These are phyloP conservation scores for Bradypus variegatus DNA, from an alignment of 2,797 vertebrate genomes.

Conservation along the genomic window DNA sequence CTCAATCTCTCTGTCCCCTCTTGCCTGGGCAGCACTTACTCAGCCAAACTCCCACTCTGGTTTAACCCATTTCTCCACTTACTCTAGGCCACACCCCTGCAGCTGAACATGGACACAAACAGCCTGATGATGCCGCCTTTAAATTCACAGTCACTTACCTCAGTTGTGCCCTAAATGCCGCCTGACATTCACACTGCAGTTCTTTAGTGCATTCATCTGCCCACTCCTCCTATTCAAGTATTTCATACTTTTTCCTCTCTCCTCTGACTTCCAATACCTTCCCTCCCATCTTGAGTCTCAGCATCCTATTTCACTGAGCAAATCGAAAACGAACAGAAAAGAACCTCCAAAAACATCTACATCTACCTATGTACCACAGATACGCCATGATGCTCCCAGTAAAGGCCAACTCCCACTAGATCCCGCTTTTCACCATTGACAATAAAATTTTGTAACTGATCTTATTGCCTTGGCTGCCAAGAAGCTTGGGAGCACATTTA, in stretches of 20 bases:
- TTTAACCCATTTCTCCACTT: neutral
- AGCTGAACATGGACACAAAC: neutral
- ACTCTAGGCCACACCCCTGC: neutral
- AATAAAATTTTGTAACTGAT: neutral
- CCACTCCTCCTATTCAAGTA: neutral
- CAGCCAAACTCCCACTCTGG: neutral
- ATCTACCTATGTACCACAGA: neutral
- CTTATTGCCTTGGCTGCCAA: neutral
- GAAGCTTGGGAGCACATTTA: constrained; percentile 16
- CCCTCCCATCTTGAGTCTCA: neutral
- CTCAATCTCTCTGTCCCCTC: neutral
- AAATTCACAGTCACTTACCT: neutral
- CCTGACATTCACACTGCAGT: neutral
- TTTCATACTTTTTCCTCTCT: neutral
- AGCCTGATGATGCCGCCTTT: neutral
- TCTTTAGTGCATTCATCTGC: neutral
- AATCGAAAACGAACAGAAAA: neutral
- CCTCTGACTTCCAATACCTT: neutral
- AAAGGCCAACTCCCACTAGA: neutral
- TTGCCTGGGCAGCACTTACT: neutral
- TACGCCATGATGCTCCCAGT: neutral
- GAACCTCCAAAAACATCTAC: neutral
- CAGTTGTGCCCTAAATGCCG: neutral
- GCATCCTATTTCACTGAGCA: neutral
- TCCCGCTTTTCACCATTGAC: neutral